phyloP scores from a whole-genome alignment of 2,797 vertebrate species.

The Vireo griseus region DNA sequence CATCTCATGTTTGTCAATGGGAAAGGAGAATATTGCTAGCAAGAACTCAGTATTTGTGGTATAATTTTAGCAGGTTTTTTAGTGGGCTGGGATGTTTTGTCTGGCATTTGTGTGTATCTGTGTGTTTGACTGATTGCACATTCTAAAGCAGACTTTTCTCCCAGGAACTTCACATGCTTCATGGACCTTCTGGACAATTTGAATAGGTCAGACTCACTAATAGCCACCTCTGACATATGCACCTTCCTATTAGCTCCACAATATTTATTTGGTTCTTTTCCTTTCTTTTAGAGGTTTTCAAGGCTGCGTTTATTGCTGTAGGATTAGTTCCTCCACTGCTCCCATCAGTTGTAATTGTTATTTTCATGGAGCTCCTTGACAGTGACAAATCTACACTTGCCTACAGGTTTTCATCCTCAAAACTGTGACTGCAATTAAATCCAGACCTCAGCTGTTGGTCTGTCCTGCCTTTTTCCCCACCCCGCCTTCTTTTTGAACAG shows the following conservation, averaged over 20 bases:
- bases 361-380: background rate
- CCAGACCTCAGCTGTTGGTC: background rate
- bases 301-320: background rate
- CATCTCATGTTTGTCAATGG: background rate
- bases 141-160: background rate
- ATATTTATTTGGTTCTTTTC: background rate
- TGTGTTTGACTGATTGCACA: background rate
- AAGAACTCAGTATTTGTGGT: background rate
- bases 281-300: background rate
- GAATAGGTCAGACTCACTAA: background rate
- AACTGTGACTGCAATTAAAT: background rate
- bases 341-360: background rate
- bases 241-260: background rate
- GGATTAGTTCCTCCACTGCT: background rate
- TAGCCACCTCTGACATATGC: background rate
- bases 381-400: background rate
- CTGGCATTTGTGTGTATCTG: background rate
- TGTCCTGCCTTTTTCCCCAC: fast-evolving
- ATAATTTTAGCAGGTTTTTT: background rate
- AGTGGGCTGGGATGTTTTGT: background rate
- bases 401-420: background rate
- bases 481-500: background rate
- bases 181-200: background rate
- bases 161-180: background rate
- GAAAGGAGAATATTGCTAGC: background rate